Conservation (phyloP, 2,113 vertebrate genomes). For the Camelus dromedarius region DNA sequence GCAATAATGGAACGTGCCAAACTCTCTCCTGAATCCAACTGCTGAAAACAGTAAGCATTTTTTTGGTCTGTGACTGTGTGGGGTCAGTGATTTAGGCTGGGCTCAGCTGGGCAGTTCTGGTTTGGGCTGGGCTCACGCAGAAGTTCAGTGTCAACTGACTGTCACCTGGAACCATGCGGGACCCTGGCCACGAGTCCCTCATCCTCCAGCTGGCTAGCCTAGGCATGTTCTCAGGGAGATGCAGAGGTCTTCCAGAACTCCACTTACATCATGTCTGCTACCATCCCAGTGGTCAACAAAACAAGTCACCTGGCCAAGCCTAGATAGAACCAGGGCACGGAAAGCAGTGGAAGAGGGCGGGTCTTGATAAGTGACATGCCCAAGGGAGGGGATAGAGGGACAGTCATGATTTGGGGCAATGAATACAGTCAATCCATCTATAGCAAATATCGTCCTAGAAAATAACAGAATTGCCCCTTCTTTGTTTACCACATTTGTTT, state of each 20-base stretch:
- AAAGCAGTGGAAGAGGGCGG: not conserved
- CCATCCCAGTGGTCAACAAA: not conserved
- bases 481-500: not conserved
- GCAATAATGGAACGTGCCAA: not conserved
- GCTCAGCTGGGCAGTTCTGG: not conserved
- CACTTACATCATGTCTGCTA: accelerated
- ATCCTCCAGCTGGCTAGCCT: not conserved
- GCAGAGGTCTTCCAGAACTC: not conserved
- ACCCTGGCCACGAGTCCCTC: not conserved
- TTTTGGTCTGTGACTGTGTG: accelerated
- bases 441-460: not conserved
- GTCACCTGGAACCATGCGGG: accelerated
- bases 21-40: not conserved
- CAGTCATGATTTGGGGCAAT: not conserved
- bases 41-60: not conserved
- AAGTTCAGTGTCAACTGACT: not conserved
- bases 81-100: not conserved
- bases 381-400: not conserved
- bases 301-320: not conserved
- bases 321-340: not conserved
- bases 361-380: not conserved
- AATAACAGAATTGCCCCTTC: not conserved
- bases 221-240: accelerated
- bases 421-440: not conserved
- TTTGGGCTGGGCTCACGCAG: not conserved